phyloP scores from a whole-genome alignment of 2,113 vertebrate genomes.

The Cromileptes altivelis region DNA sequence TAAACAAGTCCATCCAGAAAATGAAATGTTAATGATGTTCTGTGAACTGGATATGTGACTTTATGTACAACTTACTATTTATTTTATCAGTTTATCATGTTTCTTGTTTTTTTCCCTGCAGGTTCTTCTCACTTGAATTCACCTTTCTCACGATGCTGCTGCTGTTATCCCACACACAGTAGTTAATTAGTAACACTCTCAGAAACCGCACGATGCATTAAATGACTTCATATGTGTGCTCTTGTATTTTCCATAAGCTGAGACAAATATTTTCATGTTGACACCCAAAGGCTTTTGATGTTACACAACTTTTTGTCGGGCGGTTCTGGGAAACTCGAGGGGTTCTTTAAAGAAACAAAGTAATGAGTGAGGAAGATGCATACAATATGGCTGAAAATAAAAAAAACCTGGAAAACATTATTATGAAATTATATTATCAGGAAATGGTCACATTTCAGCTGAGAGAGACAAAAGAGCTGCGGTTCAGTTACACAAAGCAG shows the following conservation, averaged over 20 bases:
- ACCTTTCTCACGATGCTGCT: no score
- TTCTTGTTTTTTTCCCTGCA: no score
- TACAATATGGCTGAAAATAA: constrained; percentile 29
- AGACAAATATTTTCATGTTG: constrained; percentile 1
- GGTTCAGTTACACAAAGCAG: constrained; percentile 65
- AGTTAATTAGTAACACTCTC: no score
- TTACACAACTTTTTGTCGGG: neutral
- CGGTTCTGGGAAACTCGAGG: constrained; percentile 16
- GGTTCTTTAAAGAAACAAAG: constrained; percentile 14
- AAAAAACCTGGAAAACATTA: constrained; percentile 65
- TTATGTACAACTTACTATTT: neutral
- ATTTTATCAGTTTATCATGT: no score
- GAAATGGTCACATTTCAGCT: constrained; percentile 58
- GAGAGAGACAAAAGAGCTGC: constrained; percentile 57
- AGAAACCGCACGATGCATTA: no score
- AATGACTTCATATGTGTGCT: no score
- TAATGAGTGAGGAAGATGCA: constrained; percentile 28
- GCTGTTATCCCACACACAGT: no score
- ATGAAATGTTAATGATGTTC: neutral
- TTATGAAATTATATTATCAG: constrained; percentile 45
- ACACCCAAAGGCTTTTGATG: constrained; percentile 18
- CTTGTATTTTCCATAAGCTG: neutral
- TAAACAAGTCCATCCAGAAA: neutral
- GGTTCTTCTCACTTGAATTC: no score
- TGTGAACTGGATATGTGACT: neutral